These are phyloP conservation scores for Rhombomys opimus DNA, from an alignment of 2,113 vertebrate genomes.

Conservation along the genomic window DNA sequence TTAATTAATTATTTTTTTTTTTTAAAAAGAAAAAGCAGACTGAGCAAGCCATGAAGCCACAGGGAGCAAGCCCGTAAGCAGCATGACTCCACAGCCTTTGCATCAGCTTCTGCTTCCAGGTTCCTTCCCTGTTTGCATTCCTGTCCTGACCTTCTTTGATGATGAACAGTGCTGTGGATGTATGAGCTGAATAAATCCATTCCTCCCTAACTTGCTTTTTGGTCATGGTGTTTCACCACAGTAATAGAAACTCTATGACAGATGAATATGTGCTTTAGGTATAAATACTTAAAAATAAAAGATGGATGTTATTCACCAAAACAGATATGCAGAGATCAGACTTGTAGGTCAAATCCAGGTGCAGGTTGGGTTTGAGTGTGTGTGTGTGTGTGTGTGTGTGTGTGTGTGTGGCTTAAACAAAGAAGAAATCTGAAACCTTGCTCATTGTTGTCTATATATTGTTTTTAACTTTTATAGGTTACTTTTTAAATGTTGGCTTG, in stretches of 20 bases:
- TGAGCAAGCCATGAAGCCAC: background rate
- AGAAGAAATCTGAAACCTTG: conserved; percentile 30
- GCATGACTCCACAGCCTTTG: background rate
- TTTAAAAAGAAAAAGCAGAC: background rate
- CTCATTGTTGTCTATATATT: background rate
- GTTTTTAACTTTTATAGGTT: background rate
- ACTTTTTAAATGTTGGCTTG: background rate
- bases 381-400: background rate
- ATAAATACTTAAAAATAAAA: conserved; percentile 26
- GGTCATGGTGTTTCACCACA: background rate
- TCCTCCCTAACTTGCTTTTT: background rate
- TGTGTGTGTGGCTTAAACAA: background rate
- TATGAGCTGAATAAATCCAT: background rate
- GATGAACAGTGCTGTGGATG: background rate
- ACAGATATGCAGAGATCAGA: background rate
- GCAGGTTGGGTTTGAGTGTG: background rate
- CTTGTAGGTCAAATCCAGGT: conserved; percentile 15
- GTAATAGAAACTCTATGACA: background rate
- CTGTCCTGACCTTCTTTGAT: background rate
- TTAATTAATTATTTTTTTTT: too few species aligned
- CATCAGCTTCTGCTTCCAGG: background rate
- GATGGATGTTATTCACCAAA: background rate
- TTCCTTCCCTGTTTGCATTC: background rate
- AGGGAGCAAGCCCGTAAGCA: background rate
- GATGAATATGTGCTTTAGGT: background rate